Percentiles rank a stretch among this genome's conserved stretches.
phyloP scores from a whole-genome alignment of 2,113 vertebrate species.

The Hippoglossus stenolepis region DNA sequence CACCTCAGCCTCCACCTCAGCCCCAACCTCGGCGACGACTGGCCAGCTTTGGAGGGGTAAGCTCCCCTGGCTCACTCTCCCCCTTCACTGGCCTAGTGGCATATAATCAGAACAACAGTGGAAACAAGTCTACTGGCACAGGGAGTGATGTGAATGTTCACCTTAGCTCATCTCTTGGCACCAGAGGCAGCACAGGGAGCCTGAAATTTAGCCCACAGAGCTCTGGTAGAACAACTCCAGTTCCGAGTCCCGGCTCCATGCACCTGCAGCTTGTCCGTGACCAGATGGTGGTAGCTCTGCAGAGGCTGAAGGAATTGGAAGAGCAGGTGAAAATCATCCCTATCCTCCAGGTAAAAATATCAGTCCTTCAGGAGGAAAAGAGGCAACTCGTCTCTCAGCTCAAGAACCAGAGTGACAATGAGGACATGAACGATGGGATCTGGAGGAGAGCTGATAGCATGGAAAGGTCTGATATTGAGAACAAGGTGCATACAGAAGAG shows the following conservation, averaged over 20 bases:
- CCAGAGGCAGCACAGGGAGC: slow-evolving; percentile 79
- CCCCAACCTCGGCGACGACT: slow-evolving; percentile 86
- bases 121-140: slow-evolving; percentile 82
- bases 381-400: slow-evolving; percentile 88
- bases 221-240: slow-evolving; percentile 89
- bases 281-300: slow-evolving; percentile 96
- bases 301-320: slow-evolving; percentile 94
- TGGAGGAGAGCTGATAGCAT: slow-evolving; percentile 84
- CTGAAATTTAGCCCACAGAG: slow-evolving; percentile 90
- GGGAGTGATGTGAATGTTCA: slow-evolving; percentile 77
- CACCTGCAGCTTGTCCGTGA: slow-evolving; percentile 95
- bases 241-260: slow-evolving; percentile 86
- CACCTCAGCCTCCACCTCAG: slow-evolving; percentile 83
- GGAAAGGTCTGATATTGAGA: slow-evolving; percentile 77
- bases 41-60: slow-evolving; percentile 93
- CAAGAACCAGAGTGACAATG: slow-evolving; percentile 82
- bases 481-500: slow-evolving; percentile 81
- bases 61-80: slow-evolving; percentile 88
- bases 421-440: slow-evolving; percentile 70
- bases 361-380: slow-evolving; percentile 95
- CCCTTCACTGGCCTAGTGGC: slow-evolving; percentile 88
- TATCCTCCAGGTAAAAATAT: slow-evolving; percentile 95
- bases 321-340: slow-evolving; percentile 97
- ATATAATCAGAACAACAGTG: slow-evolving; percentile 85
- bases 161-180: slow-evolving; percentile 85